Percentiles rank a stretch among this genome's conserved stretches.
phyloP scores from a whole-genome alignment of 1,140 invertebrate species.

The Rhopalosiphum maidis region DNA sequence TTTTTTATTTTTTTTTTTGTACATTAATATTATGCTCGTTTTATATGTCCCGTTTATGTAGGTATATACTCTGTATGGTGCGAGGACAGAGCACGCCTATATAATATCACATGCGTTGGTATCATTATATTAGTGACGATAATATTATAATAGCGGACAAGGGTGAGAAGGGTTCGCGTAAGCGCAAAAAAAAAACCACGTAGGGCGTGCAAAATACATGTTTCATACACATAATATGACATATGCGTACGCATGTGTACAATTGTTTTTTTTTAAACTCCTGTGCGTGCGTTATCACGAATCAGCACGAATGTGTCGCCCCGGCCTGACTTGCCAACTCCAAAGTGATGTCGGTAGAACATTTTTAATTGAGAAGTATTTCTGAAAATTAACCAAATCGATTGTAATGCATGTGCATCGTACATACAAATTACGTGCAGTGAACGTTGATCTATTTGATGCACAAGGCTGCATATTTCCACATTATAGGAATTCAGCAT shows the following conservation, averaged over 20 bases:
- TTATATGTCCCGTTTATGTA: not conserved
- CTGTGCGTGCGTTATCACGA: not conserved
- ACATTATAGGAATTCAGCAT: too few relatives aligned
- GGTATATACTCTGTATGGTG: not conserved
- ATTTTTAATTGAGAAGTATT: not conserved
- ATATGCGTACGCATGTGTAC: not conserved
- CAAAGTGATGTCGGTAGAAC: not conserved
- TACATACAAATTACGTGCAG: too few relatives aligned
- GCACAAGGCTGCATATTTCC: too few relatives aligned
- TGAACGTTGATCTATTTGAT: too few relatives aligned
- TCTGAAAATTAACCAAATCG: not conserved
- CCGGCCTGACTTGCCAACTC: not conserved
- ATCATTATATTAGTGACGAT: constrained; percentile 11
- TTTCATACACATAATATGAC: not conserved
- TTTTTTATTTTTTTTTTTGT: not conserved
- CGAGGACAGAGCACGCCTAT: not conserved
- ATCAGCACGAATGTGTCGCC: not conserved
- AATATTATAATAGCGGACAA: constrained; percentile 33
- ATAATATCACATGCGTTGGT: not conserved
- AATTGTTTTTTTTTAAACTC: not conserved
- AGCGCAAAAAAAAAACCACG: not conserved
- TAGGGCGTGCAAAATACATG: constrained; percentile 23
- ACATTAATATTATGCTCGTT: not conserved
- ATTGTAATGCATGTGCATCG: too few relatives aligned
- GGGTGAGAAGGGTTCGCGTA: not conserved